Percentiles rank a stretch among this genome's conserved stretches.
Evolutionary conservation across 2,888 invertebrate species (phyloP).

Genomic region (Chalcosyrphus nemorum): DNA sequence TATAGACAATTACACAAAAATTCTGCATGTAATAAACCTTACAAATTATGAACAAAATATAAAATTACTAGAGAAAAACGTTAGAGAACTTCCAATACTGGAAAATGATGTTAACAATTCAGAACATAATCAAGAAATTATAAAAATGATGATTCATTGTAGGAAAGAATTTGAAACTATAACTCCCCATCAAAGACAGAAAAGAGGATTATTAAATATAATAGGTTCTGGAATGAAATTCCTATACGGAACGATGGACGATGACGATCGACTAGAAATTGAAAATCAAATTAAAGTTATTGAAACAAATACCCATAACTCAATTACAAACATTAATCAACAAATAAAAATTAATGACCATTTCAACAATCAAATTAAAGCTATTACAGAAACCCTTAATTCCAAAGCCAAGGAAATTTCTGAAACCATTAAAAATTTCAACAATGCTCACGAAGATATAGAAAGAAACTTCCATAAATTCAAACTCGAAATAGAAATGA

Average conservation of each 20-base stretch:
- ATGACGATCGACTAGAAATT: conserved; percentile 5
- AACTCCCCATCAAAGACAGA: too few species aligned
- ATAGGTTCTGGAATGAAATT: conserved; percentile 27
- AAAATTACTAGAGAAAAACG: conserved; percentile 3
- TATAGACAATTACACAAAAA: conserved; percentile 5
- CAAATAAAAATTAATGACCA: conserved; percentile 21
- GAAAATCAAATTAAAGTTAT: conserved; percentile 2
- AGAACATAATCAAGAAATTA: too few species aligned
- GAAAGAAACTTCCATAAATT: not conserved
- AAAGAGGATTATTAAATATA: conserved; percentile 13
- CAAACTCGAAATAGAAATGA: not conserved
- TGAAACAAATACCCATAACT: too few species aligned
- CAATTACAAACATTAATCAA: not conserved
- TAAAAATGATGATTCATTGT: too few species aligned
- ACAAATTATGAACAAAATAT: conserved; percentile 1
- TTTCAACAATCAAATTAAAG: conserved; percentile 17
- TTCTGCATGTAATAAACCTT: conserved; percentile 13
- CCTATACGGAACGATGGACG: conserved; percentile 31
- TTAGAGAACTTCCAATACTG: not conserved
- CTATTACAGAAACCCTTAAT: not conserved
- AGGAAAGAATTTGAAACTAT: too few species aligned
- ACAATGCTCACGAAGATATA: not conserved
- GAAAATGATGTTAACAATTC: too few species aligned
- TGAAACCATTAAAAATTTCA: not conserved
- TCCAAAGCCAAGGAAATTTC: not conserved